A percentile compares a stretch with the other conserved stretches of the same genome.
Conservation (phyloP, 1,140 invertebrate genomes). For the Lepidurus packardi region DNA sequence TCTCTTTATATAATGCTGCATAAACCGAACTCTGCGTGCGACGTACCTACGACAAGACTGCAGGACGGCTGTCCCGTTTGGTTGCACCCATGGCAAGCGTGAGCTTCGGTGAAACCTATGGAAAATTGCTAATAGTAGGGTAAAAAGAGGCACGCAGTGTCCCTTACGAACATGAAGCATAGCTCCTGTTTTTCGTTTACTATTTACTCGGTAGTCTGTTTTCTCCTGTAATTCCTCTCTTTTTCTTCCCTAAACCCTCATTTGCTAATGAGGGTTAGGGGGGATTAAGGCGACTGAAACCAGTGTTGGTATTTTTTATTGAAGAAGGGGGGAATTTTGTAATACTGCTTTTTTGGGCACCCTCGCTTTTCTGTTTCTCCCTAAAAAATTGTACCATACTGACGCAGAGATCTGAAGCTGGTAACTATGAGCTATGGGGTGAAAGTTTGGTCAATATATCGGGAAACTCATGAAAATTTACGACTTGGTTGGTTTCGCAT, state of each 20-base stretch:
- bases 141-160: not conserved
- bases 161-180: not conserved
- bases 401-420: not conserved
- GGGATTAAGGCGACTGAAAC: not conserved
- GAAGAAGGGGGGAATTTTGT: too few relatives aligned
- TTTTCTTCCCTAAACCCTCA: not conserved
- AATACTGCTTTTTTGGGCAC: not conserved
- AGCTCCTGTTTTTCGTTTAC: not conserved
- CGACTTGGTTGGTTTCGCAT: constrained; percentile 11
- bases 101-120: not conserved
- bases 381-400: not conserved
- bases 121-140: not conserved
- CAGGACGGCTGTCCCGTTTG: too few relatives aligned
- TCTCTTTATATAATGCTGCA: not conserved
- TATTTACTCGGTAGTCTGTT: not conserved
- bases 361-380: not conserved
- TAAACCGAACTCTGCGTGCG: not conserved
- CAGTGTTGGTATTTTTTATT: not conserved
- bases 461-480: constrained; percentile 4
- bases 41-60: not conserved
- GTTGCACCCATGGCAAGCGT: too few relatives aligned
- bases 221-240: not conserved
- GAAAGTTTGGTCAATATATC: not conserved
- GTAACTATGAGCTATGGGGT: not conserved
- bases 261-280: not conserved